phyloP scores from a whole-genome alignment of 2,888 invertebrate genomes.

The Notodonta ziczac region DNA sequence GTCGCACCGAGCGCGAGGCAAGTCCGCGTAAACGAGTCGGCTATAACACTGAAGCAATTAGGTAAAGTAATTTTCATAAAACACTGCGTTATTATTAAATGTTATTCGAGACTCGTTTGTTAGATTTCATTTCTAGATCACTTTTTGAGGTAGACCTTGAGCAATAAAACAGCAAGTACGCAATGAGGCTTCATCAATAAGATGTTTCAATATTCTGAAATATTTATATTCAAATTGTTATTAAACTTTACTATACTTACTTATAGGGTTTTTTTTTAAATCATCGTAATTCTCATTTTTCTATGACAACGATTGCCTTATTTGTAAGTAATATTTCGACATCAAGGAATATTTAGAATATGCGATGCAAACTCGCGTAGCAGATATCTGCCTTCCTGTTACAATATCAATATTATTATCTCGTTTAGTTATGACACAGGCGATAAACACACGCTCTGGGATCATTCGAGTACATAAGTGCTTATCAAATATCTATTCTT shows the following conservation, averaged over 20 bases:
- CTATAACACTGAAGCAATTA: slow-evolving; percentile 6
- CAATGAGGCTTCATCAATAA: too few relatives aligned
- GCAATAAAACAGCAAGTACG: too few relatives aligned
- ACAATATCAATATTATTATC: slow-evolving; percentile 13
- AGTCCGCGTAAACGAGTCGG: not conserved
- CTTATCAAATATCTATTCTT: slow-evolving; percentile 14
- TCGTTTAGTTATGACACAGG: slow-evolving; percentile 12
- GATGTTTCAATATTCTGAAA: too few relatives aligned
- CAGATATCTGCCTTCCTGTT: slow-evolving; percentile 15
- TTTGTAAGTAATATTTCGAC: too few relatives aligned
- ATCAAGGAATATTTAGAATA: too few relatives aligned
- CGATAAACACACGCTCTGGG: slow-evolving; percentile 15
- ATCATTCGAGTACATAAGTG: slow-evolving; percentile 15
- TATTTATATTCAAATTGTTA: too few relatives aligned
- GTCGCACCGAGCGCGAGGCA: not conserved
- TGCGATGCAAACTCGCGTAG: too few relatives aligned
- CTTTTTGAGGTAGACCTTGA: not conserved
- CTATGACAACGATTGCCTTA: too few relatives aligned
- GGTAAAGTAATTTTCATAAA: slow-evolving; percentile 10
- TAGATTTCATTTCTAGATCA: not conserved
- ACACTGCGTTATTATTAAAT: slow-evolving; percentile 4
- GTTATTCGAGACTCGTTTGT: not conserved
- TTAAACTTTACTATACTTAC: too few relatives aligned
- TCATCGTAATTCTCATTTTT: too few relatives aligned
- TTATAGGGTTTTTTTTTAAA: too few relatives aligned